Conservation (phyloP, 2,113 vertebrate species). For the Herpetotheres cachinnans region DNA sequence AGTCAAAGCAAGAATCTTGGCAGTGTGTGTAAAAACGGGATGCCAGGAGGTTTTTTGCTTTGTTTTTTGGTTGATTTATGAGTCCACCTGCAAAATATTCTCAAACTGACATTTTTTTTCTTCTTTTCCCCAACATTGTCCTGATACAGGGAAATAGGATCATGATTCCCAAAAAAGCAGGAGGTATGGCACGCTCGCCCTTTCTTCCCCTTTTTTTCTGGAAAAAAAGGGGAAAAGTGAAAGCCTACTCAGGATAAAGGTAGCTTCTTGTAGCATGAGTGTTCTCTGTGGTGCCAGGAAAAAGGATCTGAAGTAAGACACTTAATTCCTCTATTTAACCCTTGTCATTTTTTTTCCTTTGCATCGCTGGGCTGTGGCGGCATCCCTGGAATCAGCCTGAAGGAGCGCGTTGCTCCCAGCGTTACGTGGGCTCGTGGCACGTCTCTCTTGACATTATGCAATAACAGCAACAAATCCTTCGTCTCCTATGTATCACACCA, state of each 20-base stretch:
- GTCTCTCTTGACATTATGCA: not conserved
- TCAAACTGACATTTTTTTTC: not conserved
- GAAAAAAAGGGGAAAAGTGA: not conserved
- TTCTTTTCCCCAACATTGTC: not conserved
- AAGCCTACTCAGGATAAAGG: not conserved
- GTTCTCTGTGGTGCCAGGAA: accelerated
- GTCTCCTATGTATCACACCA: not conserved
- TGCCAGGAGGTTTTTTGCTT: not conserved
- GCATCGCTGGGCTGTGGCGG: accelerated
- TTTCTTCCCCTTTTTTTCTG: not conserved
- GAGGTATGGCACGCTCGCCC: accelerated
- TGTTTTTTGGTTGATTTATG: not conserved
- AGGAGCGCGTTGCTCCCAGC: not conserved
- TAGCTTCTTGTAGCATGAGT: not conserved
- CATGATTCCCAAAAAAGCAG: not conserved
- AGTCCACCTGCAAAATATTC: not conserved
- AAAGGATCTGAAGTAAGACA: not conserved
- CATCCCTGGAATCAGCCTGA: not conserved
- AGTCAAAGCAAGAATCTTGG: conserved; percentile 35
- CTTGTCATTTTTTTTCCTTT: not conserved
- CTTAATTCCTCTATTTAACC: not conserved
- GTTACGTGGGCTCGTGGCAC: not conserved
- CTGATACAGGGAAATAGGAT: not conserved
- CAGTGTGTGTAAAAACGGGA: not conserved
- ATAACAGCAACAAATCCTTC: not conserved